Evolutionary conservation across 1,140 invertebrate species (phyloP).

Genomic region (Penaeus vannamei): DNA sequence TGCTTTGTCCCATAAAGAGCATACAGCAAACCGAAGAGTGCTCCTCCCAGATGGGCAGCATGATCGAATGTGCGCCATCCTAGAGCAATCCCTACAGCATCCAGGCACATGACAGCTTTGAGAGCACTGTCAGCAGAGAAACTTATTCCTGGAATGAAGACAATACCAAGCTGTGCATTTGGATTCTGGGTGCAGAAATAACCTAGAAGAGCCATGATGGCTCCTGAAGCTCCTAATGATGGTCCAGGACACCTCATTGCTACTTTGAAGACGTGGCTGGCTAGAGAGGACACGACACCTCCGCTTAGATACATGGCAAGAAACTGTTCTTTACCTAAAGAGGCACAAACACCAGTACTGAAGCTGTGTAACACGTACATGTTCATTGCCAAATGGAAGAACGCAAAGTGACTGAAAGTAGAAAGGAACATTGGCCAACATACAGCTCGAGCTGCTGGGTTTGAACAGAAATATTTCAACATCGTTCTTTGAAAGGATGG

Average conservation of each 20-base stretch:
- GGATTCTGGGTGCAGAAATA: conserved; percentile 91
- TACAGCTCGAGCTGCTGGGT: conserved; percentile 82
- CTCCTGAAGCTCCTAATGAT: conserved; percentile 94
- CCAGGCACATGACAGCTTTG: conserved; percentile 87
- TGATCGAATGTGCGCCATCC: conserved; percentile 97
- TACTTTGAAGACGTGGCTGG: conserved; percentile 87
- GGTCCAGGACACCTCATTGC: conserved; percentile 78
- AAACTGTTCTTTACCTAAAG: conserved; percentile 94
- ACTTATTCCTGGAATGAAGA: conserved; percentile 89
- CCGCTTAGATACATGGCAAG: conserved; percentile 90
- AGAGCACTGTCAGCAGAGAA: conserved; percentile 89
- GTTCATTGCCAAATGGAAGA: conserved; percentile 89
- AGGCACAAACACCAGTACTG: conserved; percentile 72
- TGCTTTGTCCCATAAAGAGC: conserved; percentile 69
- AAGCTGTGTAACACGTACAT: conserved; percentile 97
- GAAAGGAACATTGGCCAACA: conserved; percentile 93
- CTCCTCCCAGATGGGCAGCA: conserved; percentile 97
- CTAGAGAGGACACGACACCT: conserved; percentile 89
- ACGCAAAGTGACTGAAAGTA: conserved; percentile 92
- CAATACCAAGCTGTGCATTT: conserved; percentile 86
- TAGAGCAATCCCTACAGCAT: conserved; percentile 84
- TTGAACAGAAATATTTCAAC: conserved; percentile 88
- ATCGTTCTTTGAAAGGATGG: conserved; percentile 82
- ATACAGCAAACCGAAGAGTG: conserved; percentile 87
- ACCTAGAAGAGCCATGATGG: conserved; percentile 90